Conservation (phyloP, 2,113 vertebrate genomes). For the Panthera tigris region DNA sequence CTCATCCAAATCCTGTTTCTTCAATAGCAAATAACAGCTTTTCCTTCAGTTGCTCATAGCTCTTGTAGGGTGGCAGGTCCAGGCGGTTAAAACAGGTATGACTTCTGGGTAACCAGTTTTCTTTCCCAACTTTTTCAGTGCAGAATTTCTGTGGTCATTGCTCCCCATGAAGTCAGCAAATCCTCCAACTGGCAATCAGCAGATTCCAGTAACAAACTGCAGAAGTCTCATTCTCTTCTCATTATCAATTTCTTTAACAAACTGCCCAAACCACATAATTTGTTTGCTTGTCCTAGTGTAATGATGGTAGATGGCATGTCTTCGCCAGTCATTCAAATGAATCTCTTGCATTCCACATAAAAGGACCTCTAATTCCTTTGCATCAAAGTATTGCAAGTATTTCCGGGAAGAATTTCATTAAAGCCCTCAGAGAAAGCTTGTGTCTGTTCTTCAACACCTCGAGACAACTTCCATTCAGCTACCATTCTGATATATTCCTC, state of each 20-base stretch:
- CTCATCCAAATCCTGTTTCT: conserved; percentile 99
- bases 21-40: conserved; percentile 98
- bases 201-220: conserved; percentile 98
- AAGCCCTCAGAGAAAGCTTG: too few species aligned
- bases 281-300: too few species aligned
- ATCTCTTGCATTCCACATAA: too few species aligned
- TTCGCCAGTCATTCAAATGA: too few species aligned
- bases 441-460: too few species aligned
- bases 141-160: conserved; percentile 99
- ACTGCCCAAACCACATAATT: conserved; percentile 81
- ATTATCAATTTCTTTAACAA: conserved; percentile 99
- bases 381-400: too few species aligned
- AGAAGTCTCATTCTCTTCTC: conserved; percentile 98
- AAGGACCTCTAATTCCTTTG: too few species aligned
- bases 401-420: too few species aligned
- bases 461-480: too few species aligned
- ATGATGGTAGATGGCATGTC: too few species aligned
- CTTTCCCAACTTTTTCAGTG: conserved; percentile 99
- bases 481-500: conserved; percentile 94
- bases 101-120: conserved; percentile 99
- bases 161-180: conserved; percentile 99
- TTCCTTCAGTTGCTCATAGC: conserved; percentile 98
- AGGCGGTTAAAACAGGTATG: conserved; percentile 99
- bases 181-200: conserved; percentile 96
- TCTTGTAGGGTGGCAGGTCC: conserved; percentile 98